Evolutionary conservation across 1,140 invertebrate genomes (phyloP).

Genomic region (Triops longicaudatus): DNA sequence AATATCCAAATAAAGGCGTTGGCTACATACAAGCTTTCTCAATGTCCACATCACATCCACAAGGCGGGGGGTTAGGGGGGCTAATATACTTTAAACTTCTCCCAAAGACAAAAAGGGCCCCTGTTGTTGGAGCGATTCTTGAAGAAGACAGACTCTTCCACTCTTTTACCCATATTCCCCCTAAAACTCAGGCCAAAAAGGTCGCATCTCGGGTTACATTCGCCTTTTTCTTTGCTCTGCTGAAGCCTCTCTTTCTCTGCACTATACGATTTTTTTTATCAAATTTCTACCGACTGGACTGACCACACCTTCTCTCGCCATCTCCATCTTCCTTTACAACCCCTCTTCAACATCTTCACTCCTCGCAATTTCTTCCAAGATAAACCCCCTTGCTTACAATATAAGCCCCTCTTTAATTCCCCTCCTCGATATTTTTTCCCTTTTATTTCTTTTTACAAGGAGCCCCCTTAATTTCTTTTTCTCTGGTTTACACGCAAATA

Average conservation of each 20-base stretch:
- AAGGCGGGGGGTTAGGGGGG: too few relatives aligned
- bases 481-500: not conserved
- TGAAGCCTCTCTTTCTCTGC: not conserved
- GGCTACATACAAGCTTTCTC: not conserved
- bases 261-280: not conserved
- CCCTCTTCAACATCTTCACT: not conserved
- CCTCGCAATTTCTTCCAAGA: not conserved
- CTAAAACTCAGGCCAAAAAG: not conserved
- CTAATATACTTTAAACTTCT: too few relatives aligned
- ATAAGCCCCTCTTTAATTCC: not conserved
- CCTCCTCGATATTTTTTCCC: not conserved
- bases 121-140: not conserved
- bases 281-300: not conserved
- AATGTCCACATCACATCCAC: not conserved
- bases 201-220: not conserved
- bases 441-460: not conserved
- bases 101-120: not conserved
- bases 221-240: not conserved
- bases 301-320: constrained; percentile 5
- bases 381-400: not conserved
- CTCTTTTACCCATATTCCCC: not conserved
- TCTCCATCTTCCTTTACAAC: not conserved
- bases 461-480: not conserved
- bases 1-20: not conserved
- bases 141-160: not conserved